Percentiles rank a stretch among this genome's conserved stretches.
phyloP scores from a whole-genome alignment of 2,797 vertebrate species.

The Coregonus suidteri region DNA sequence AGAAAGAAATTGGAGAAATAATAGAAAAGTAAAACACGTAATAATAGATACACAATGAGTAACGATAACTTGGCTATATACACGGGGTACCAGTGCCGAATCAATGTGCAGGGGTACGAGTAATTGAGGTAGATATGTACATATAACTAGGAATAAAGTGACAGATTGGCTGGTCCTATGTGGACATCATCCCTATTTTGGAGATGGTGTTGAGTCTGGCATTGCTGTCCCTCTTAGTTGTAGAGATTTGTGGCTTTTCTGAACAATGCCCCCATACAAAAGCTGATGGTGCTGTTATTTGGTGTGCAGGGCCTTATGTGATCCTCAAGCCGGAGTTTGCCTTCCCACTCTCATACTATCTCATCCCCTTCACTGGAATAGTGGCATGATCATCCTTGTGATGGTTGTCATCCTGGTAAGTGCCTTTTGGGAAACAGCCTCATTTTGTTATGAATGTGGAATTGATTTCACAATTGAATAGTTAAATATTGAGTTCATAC shows the following conservation, averaged over 20 bases:
- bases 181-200: not conserved
- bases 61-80: too few relatives aligned
- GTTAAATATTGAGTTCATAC: not conserved
- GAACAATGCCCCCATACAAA: not conserved
- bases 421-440: slow-evolving; percentile 17
- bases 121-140: too few relatives aligned
- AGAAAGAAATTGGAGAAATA: too few relatives aligned
- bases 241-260: not conserved
- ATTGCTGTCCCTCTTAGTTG: not conserved
- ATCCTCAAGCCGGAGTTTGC: slow-evolving; percentile 82
- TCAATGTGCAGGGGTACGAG: too few relatives aligned
- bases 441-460: not conserved
- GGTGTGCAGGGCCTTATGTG: slow-evolving; percentile 78
- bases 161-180: not conserved
- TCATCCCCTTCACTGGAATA: slow-evolving; percentile 88
- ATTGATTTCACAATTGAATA: not conserved
- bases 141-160: too few relatives aligned
- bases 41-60: too few relatives aligned
- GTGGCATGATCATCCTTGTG: slow-evolving; percentile 84
- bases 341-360: slow-evolving; percentile 86
- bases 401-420: slow-evolving; percentile 86
- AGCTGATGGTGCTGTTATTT: slow-evolving; percentile 18
- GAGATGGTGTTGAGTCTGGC: not conserved
- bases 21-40: too few relatives aligned
- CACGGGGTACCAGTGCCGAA: too few relatives aligned